Conservation (phyloP, 2,113 vertebrate genomes). For the Strigops habroptila region DNA sequence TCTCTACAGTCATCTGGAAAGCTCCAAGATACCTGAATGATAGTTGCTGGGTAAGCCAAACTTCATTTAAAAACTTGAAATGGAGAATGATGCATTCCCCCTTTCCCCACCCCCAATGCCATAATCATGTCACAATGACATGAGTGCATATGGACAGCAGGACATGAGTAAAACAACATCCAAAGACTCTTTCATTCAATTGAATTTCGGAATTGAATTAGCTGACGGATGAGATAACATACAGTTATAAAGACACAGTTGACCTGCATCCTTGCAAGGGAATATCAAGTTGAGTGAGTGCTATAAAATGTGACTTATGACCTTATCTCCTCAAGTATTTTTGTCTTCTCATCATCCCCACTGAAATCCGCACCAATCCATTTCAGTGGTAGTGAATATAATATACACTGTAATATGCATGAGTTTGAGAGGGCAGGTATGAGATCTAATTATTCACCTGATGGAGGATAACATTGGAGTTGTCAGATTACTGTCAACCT, state of each 20-base stretch:
- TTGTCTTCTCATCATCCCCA: neutral
- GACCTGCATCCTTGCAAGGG: neutral
- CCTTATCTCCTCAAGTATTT: neutral
- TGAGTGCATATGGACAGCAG: neutral
- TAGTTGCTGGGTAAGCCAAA: neutral
- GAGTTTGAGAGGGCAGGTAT: neutral
- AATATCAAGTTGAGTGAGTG: neutral
- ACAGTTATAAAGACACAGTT: neutral
- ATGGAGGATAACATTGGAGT: neutral
- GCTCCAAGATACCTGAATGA: neutral
- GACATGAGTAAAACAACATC: neutral
- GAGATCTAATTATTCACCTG: neutral
- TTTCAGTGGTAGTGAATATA: neutral
- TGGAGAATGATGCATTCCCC: neutral
- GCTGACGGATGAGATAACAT: neutral
- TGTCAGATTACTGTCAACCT: neutral
- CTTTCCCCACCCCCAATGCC: neutral
- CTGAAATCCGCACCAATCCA: neutral
- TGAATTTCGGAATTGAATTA: neutral
- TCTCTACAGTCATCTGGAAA: neutral
- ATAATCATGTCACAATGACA: neutral
- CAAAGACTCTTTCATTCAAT: neutral
- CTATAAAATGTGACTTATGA: neutral
- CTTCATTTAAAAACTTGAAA: neutral
- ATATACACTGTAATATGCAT: neutral